Evolutionary conservation across 2,888 invertebrate species (phyloP), one percentile per base, ranked within the genome.

Genomic region (Clusia tigrina): DNA sequence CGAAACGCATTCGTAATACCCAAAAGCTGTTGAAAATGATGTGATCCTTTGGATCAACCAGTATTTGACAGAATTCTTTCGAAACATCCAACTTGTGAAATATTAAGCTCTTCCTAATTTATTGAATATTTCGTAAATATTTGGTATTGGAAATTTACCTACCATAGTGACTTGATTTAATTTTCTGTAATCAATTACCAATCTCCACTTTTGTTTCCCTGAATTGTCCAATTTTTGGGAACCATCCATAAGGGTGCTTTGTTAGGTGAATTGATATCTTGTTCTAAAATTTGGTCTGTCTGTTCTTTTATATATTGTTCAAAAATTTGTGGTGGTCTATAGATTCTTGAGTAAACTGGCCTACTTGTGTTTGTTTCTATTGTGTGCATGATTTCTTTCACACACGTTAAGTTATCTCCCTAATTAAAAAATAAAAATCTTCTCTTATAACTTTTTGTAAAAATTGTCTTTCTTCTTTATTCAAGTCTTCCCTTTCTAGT

Each of bases 221-320:
- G 56, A 58, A 23, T 63, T 64, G 61, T 73, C 70, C n/a, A 60
- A 25, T 64, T 77, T 76, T 73, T 77, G 18, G 71, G 70, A n/a
- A 73, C 76, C 38, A 73, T 65, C 70, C 71, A 74, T 22, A 78
- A 59, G 12, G 72, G 73, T n/a, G 68, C 63, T 32, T 62, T 67
- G 64, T 72, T 76, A 15, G 74, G 73, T 1, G 71, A 73, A 55
- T 67, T 77, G 22, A 78, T 77, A 22, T 62, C 62, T 62, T 62
- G 64, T 48, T 64, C 12, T 37, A 68, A 51, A 67, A 68, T 68
- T 54, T 67, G 64, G 6, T 66, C 17, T 17, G 64, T 64, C 63
- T 69, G 65, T 2, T 61, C 54, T 10, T 62, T 46, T 38, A 60
- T 60, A 55, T 60, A 58, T 48, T 53, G 24, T 12, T 64, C 60